Percentiles rank a stretch among this genome's conserved stretches.
Evolutionary conservation across 2,113 vertebrate species (phyloP).

Genomic region (Acrocephalus arundinaceus): DNA sequence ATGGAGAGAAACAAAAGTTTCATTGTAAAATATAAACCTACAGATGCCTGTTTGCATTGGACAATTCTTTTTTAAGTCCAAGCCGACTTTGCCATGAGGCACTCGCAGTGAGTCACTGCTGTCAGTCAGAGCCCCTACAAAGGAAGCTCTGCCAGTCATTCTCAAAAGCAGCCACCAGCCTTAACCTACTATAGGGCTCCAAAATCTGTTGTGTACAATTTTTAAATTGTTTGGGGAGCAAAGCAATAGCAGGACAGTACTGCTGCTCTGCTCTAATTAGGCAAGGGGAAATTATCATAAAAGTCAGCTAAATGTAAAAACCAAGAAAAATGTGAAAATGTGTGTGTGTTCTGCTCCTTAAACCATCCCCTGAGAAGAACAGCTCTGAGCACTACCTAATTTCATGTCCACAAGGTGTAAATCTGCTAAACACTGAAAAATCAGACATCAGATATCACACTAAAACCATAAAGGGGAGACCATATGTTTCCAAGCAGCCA

Average conservation of each 20-base stretch:
- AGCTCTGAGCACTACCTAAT: neutral
- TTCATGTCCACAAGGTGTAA: neutral
- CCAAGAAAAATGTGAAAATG: neutral
- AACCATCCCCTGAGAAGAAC: neutral
- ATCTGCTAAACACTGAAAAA: neutral
- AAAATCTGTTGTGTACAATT: neutral
- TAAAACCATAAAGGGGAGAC: neutral
- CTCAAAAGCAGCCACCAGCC: neutral
- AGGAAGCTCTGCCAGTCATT: neutral
- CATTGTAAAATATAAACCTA: neutral
- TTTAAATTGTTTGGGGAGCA: neutral
- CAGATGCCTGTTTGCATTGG: neutral
- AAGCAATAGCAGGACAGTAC: neutral
- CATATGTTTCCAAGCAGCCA: neutral
- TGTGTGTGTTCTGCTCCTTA: neutral
- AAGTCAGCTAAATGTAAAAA: neutral
- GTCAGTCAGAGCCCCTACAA: neutral
- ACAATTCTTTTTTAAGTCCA: neutral
- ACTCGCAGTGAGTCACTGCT: neutral
- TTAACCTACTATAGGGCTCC: neutral
- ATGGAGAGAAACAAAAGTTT: neutral
- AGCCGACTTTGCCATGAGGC: neutral
- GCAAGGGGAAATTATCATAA: neutral
- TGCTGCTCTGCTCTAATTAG: neutral
- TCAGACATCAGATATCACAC: neutral